Evolutionary conservation across 2,888 invertebrate genomes (phyloP), one percentile per base, ranked within the genome.

Genomic region (Amorpha juglandis): DNA sequence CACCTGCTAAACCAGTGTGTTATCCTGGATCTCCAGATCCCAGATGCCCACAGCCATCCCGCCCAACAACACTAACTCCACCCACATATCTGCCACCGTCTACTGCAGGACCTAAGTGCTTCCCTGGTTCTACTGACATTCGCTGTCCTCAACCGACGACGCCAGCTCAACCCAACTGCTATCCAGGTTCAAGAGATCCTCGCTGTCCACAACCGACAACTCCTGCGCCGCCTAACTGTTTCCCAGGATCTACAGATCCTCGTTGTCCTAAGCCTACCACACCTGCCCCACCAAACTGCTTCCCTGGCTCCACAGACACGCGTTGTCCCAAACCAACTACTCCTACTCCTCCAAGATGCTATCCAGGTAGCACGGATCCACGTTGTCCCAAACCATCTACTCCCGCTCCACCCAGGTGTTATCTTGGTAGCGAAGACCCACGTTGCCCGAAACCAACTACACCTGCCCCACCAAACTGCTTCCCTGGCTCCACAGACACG

Each of bases 61-160:
- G 14, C 47, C 21, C 42, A 62, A 66, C 62, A 27, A 63, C 62
- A 6, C 11, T 47, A 47, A 63, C 27, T 8, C 69, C 72, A 11
- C 64, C 62, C 47, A 63, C 62, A n/a, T 63, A 63, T n/a, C 68
- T 63, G 64, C 53, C 63, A 65, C 71, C 80, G 8, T 75, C 74
- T 33, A 70, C 71, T 3, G 69, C 72, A 12, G 69, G 68, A 51
- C 64, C 67, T 6, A 48, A 35, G 4, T 69, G 67, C 33, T 67
- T 45, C 67, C 68, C 66, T 9, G 69, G 66, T 8, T 66, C 53
- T 12, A 67, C 66, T 6, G 68, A 69, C 12, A 35, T 67, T 0
- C 66, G 73, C 1, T 73, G 73, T 51, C 73, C 73, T 27, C 51
- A 63, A 16, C 71, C 69, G 1, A 70, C 70, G 53, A 73, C 77